Evolutionary conservation across 2,888 invertebrate genomes (phyloP).

Genomic region (Vandiemenella viatica): DNA sequence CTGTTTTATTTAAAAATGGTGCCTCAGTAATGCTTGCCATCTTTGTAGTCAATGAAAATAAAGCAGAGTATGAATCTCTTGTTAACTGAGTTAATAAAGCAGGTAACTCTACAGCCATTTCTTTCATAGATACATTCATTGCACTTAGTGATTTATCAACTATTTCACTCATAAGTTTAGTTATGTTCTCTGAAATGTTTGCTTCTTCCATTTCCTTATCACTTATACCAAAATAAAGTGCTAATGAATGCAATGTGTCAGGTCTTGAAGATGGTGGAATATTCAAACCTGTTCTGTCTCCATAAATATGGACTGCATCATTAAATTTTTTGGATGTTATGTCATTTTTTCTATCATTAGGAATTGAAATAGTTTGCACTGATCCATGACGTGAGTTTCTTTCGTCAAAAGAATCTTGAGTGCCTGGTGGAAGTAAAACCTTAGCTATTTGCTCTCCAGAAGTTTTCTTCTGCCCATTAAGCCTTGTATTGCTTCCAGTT

Average conservation of each 20-base stretch:
- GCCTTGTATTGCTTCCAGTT: neutral
- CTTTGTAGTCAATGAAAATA: constrained; percentile 25
- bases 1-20: neutral
- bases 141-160: neutral
- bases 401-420: neutral
- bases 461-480: neutral
- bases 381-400: too few relatives aligned
- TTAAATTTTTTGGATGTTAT: neutral
- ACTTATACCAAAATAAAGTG: constrained; percentile 49
- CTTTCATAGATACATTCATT: constrained; percentile 5
- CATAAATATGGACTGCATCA: neutral
- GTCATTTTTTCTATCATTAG: too few relatives aligned
- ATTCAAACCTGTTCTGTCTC: constrained; percentile 40
- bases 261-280: constrained; percentile 61
- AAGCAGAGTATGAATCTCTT: constrained; percentile 42
- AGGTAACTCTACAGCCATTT: constrained; percentile 28
- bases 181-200: neutral
- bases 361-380: too few relatives aligned
- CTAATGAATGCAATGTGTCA: constrained; percentile 59
- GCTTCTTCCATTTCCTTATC: neutral
- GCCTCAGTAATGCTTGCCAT: neutral
- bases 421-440: neutral
- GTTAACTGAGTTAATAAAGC: constrained; percentile 50
- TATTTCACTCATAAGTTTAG: neutral
- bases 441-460: neutral